Percentiles rank a stretch among this genome's conserved stretches.
Evolutionary conservation across 2,888 invertebrate species (phyloP).

Genomic region (Lymantria dispar): DNA sequence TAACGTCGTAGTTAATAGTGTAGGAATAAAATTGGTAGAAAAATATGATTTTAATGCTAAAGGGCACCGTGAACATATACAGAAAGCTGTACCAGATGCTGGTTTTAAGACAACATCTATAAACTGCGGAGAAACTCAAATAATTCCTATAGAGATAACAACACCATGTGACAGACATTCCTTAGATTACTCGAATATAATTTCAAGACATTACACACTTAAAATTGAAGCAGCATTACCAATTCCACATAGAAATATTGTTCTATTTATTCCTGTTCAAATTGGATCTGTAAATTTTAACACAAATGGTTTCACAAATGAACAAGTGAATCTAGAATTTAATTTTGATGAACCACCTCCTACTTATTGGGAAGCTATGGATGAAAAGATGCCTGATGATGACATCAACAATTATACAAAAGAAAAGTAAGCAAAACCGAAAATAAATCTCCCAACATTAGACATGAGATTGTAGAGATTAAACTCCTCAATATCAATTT

Average conservation of each 20-base stretch:
- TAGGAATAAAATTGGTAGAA: conserved; percentile 37
- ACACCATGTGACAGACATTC: conserved; percentile 15
- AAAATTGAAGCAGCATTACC: conserved; percentile 34
- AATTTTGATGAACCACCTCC: conserved; percentile 26
- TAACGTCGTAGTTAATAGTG: conserved; percentile 29
- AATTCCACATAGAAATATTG: conserved; percentile 36
- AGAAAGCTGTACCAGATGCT: conserved; percentile 25
- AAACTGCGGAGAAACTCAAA: conserved; percentile 23
- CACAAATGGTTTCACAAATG: neutral
- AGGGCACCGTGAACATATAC: conserved; percentile 9
- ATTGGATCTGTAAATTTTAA: conserved; percentile 24
- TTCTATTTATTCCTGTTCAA: conserved; percentile 38
- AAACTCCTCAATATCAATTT: too few relatives aligned
- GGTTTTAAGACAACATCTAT: conserved; percentile 32
- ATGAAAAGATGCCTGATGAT: conserved; percentile 5
- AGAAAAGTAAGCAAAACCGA: too few relatives aligned
- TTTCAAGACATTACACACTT: conserved; percentile 36
- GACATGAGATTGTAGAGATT: too few relatives aligned
- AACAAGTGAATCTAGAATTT: neutral
- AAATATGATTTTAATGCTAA: conserved; percentile 26
- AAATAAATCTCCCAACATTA: too few relatives aligned
- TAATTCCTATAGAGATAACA: conserved; percentile 20
- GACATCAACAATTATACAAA: too few relatives aligned
- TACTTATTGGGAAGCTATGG: conserved; percentile 41
- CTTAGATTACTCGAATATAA: conserved; percentile 36